Percentiles rank a stretch among this genome's conserved stretches.
Conservation (phyloP, 2,888 invertebrate species). For the Caenorhabditis sp. region DNA sequence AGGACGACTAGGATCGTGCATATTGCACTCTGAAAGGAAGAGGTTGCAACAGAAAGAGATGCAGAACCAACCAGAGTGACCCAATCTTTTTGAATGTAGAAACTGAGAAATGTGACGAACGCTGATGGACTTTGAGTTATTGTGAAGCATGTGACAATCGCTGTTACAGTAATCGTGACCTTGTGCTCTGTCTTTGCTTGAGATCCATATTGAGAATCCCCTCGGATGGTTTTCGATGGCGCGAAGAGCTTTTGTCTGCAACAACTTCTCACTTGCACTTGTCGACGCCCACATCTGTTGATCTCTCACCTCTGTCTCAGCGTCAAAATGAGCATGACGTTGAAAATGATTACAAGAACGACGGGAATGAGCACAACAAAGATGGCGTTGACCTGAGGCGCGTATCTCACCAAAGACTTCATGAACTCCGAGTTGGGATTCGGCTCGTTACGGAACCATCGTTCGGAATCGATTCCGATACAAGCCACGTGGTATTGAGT, state of each 20-base stretch:
- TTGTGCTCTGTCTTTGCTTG: conserved; percentile 78
- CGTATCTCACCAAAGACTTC: conserved; percentile 62
- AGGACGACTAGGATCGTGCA: conserved; percentile 76
- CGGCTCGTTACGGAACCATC: conserved; percentile 77
- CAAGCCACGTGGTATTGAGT: conserved; percentile 77
- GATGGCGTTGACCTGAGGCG: conserved; percentile 73
- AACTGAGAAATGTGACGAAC: conserved; percentile 65
- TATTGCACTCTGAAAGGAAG: conserved; percentile 51
- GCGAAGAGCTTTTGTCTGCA: conserved; percentile 72
- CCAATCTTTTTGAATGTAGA: conserved; percentile 62
- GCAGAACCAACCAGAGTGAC: conserved; percentile 52
- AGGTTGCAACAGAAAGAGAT: not conserved
- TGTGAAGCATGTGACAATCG: conserved; percentile 80
- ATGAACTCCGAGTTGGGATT: conserved; percentile 72
- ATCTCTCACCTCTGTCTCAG: conserved; percentile 74
- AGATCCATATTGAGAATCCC: conserved; percentile 62
- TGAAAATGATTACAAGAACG: conserved; percentile 76
- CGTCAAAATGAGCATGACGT: conserved; percentile 77
- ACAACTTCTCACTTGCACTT: not conserved
- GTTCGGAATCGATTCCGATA: conserved; percentile 69
- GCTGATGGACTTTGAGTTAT: conserved; percentile 79
- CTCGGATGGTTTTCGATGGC: conserved; percentile 59
- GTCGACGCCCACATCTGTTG: no score
- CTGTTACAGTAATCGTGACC: conserved; percentile 79
- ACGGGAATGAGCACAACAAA: conserved; percentile 79